Evolutionary conservation across 2,888 invertebrate genomes (phyloP).

Genomic region (Philonicus albiceps): DNA sequence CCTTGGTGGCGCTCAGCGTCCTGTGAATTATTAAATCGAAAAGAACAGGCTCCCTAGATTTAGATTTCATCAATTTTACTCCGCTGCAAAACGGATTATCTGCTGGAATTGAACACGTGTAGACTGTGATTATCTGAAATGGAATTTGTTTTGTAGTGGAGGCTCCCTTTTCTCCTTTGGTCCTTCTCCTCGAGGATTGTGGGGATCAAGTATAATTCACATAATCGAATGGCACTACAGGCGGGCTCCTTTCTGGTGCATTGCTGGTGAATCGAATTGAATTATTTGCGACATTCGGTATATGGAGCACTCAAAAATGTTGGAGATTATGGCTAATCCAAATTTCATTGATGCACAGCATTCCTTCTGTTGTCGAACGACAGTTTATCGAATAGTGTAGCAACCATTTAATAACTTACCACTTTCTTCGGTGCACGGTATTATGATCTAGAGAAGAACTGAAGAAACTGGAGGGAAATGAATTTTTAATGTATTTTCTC

Average conservation of each 20-base stretch:
- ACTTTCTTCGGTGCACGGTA: not conserved
- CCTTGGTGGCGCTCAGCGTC: constrained; percentile 11
- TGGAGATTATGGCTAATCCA: not conserved
- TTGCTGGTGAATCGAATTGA: not conserved
- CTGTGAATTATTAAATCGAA: constrained; percentile 21
- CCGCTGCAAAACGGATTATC: not conserved
- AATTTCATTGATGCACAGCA: not conserved
- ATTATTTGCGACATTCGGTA: not conserved
- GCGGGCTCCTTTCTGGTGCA: not conserved
- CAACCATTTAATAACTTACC: not conserved
- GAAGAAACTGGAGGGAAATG: not conserved
- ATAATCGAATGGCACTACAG: not conserved
- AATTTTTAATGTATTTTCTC: not conserved
- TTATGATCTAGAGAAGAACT: not conserved
- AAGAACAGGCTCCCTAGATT: not conserved
- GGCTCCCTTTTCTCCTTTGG: not conserved
- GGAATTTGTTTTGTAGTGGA: constrained; percentile 4
- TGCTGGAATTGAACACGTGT: constrained; percentile 5
- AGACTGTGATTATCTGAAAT: constrained; percentile 21
- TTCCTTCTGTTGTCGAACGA: not conserved
- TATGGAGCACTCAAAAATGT: not conserved
- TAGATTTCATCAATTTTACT: not conserved
- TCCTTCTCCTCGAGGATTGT: not conserved
- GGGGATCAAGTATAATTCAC: not conserved
- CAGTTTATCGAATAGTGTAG: not conserved